Conservation (phyloP, 2,888 invertebrate genomes). For the Amiota communis region DNA sequence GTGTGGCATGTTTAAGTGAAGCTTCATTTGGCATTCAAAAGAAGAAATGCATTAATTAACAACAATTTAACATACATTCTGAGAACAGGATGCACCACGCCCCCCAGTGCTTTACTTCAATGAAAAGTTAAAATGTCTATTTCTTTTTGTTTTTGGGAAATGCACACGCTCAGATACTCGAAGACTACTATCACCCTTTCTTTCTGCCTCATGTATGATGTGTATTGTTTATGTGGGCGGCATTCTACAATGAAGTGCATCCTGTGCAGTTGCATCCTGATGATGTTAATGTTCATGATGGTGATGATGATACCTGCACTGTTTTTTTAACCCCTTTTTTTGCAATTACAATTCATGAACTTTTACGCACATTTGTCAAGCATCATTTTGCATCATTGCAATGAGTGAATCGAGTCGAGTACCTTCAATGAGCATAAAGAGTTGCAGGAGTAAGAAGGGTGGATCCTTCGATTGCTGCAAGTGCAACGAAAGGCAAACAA, state of each 20-base stretch:
- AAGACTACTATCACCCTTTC: neutral
- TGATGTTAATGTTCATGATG: neutral
- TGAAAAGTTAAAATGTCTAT: no score
- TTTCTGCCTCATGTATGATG: neutral
- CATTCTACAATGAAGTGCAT: constrained; percentile 14
- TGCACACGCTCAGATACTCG: constrained; percentile 25
- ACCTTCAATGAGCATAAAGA: neutral
- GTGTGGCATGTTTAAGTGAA: no score
- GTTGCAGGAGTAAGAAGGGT: neutral
- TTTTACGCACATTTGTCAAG: constrained; percentile 66
- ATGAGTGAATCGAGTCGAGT: neutral
- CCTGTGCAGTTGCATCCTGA: constrained; percentile 3
- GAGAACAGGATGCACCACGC: neutral
- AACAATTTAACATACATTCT: constrained; percentile 26
- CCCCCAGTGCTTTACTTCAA: neutral
- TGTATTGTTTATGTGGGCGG: neutral
- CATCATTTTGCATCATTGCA: constrained; percentile 26
- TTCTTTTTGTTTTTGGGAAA: constrained; percentile 9
- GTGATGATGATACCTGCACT: neutral
- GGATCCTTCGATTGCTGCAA: neutral
- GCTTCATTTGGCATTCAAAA: neutral
- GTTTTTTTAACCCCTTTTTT: neutral
- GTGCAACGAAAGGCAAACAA: constrained; percentile 12
- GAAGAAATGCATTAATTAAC: constrained; percentile 21
- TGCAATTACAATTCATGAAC: constrained; percentile 56